Percentiles rank a stretch among this genome's conserved stretches.
These are phyloP conservation scores for Porites lutea DNA, from an alignment of 64 coral and sea anemone species.

Conservation along the genomic window DNA sequence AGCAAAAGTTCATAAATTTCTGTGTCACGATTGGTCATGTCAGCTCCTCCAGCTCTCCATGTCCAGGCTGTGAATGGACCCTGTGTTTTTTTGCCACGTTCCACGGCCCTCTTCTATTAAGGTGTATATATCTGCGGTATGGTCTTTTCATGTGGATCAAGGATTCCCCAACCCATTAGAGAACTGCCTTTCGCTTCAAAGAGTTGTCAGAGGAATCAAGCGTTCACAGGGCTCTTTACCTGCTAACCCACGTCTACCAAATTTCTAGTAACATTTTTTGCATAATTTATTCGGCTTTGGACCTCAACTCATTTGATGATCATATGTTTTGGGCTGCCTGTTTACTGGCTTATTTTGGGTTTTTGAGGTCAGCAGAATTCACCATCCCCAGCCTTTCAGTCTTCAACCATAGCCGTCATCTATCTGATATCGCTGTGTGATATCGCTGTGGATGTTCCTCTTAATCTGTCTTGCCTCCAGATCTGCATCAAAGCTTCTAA, in stretches of 20 bases:
- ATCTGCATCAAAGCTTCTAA: conserved; percentile 39
- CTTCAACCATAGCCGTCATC: background rate
- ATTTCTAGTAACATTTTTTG: background rate
- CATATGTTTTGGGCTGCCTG: background rate
- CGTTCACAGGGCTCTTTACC: background rate
- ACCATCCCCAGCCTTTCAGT: background rate
- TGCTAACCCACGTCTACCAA: background rate
- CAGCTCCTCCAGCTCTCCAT: background rate
- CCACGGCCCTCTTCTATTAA: background rate
- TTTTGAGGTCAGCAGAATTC: background rate
- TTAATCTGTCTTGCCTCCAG: background rate
- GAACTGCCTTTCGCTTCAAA: background rate
- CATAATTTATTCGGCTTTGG: background rate
- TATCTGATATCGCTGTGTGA: background rate
- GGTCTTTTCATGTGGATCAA: conserved; percentile 2
- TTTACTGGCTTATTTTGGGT: background rate
- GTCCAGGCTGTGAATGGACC: background rate
- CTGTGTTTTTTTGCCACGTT: background rate
- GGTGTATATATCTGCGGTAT: background rate
- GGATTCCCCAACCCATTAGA: background rate
- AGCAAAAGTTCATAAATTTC: conserved; percentile 16
- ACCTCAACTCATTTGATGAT: background rate
- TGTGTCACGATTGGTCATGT: background rate
- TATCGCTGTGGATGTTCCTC: background rate
- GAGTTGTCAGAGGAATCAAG: conserved; percentile 1